Conservation (phyloP, 64 coral and sea anemone species). For the Astreopora myriophthalma region DNA sequence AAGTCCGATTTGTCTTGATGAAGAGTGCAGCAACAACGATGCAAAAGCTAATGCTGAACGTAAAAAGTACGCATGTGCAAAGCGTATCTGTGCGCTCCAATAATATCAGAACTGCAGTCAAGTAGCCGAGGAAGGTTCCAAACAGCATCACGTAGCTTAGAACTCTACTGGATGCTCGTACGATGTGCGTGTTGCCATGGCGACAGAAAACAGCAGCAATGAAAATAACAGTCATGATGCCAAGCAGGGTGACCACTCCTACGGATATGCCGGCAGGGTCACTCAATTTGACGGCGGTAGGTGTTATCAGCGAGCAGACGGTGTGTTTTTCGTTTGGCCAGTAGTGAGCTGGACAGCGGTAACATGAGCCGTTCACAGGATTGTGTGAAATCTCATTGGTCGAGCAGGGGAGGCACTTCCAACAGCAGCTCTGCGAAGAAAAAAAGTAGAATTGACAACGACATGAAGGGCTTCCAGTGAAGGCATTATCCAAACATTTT, state of each 20-base stretch:
- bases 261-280: slow-evolving; percentile 73
- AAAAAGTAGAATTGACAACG: background rate
- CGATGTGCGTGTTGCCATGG: slow-evolving; percentile 70
- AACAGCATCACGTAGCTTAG: slow-evolving; percentile 80
- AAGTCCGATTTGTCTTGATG: slow-evolving; percentile 87
- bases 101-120: slow-evolving; percentile 64
- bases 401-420: slow-evolving; percentile 61
- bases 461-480: background rate
- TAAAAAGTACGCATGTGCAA: slow-evolving; percentile 60
- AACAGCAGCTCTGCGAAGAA: slow-evolving; percentile 68
- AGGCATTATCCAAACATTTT: no score
- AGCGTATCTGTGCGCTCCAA: slow-evolving; percentile 49
- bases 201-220: slow-evolving; percentile 63
- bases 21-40: slow-evolving; percentile 78
- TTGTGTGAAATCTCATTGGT: slow-evolving; percentile 73
- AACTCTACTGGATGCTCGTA: slow-evolving; percentile 73
- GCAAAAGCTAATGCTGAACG: slow-evolving; percentile 77
- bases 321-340: slow-evolving; percentile 82
- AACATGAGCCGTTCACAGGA: slow-evolving; percentile 65
- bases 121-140: slow-evolving; percentile 81
- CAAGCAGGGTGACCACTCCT: slow-evolving; percentile 44
- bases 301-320: slow-evolving; percentile 61
- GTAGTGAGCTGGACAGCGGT: slow-evolving; percentile 53
- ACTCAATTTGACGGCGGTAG: slow-evolving; percentile 44
- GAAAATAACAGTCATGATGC: slow-evolving; percentile 49